Evolutionary conservation across 2,888 invertebrate species (phyloP), one percentile per base, ranked within the genome.

Genomic region (Aspidiotus rigidus): DNA sequence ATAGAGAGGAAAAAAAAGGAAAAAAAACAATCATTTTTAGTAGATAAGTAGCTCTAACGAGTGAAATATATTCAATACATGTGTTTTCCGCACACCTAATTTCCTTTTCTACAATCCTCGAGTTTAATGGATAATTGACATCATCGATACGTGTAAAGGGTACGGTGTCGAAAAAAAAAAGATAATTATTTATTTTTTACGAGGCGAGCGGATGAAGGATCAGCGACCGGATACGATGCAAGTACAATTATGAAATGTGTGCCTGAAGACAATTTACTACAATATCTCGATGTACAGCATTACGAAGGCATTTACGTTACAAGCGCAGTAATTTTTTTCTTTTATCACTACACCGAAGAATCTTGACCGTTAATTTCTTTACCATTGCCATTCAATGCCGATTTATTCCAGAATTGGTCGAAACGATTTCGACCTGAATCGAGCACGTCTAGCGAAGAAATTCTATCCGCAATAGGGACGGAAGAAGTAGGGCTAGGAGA

Each of bases 321-420:
- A 28, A 28, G 49, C 49, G 49, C 49, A n/a, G 49, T 49, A 6
- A n/a, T 49, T 49, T 49, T 13, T 49, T 49, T 13, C n/a, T 49
- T n/a, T 56, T 7, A 56, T 16, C 56, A n/a, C 67, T 67, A 69
- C 69, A 69, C 57, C 17, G 63, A 63, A 15, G 54, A 63, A 42
- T 69, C 63, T 69, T 69, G 57, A 15, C 63, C 59, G 10, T 69
- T 63, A 1, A 28, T 28, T 55, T 69, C 63, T 69, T 69, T 63
- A 16, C 63, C 59, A 11, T 69, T 63, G 39, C 60, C 28, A 17
- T 44, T 59, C 39, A 54, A 55, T 16, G 55, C 62, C 2, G 63
- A 84, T 75, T 86, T 86, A 73, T 88, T 87, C 90, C 90, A 90
- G 79, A 90, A 90, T 76, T 88, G 86, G 79, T 90, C 90, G 77